Evolutionary conservation across 2,113 vertebrate genomes (phyloP).

Genomic region (Boulengeromyrus knoepffleri): DNA sequence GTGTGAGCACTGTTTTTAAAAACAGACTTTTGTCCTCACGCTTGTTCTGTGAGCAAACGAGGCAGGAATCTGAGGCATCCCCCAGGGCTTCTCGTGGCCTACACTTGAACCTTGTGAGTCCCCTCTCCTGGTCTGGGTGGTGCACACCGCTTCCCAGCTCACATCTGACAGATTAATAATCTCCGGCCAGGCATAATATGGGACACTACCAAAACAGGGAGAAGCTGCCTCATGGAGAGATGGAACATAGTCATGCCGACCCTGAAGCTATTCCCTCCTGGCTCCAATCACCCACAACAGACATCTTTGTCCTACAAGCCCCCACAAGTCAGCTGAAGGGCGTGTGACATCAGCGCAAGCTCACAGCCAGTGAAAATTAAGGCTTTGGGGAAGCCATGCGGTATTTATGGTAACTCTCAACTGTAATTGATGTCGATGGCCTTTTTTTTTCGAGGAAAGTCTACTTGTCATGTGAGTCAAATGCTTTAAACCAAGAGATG

Average conservation of each 20-base stretch:
- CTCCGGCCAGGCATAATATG: neutral
- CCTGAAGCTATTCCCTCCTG: neutral
- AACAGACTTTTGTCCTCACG: neutral
- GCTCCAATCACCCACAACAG: neutral
- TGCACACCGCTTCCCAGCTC: neutral
- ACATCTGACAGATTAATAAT: neutral
- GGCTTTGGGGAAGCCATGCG: neutral
- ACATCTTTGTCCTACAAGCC: slow-evolving; percentile 10
- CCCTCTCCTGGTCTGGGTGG: neutral
- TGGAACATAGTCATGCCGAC: neutral
- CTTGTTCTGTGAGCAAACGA: neutral
- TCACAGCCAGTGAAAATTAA: neutral
- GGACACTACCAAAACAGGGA: neutral
- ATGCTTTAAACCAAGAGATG: slow-evolving; percentile 8
- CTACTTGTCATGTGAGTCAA: slow-evolving; percentile 20
- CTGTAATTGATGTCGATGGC: slow-evolving; percentile 13
- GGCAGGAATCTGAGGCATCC: neutral
- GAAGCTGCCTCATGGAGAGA: neutral
- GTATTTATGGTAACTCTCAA: slow-evolving; percentile 17
- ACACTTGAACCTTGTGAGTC: neutral
- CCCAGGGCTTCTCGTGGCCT: neutral
- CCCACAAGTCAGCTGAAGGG: neutral
- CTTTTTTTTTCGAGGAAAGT: neutral
- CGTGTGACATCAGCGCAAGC: slow-evolving; percentile 2
- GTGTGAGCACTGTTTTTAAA: neutral